phyloP scores from a whole-genome alignment of 2,888 invertebrate species.

The Drosophila neoperkinsi region DNA sequence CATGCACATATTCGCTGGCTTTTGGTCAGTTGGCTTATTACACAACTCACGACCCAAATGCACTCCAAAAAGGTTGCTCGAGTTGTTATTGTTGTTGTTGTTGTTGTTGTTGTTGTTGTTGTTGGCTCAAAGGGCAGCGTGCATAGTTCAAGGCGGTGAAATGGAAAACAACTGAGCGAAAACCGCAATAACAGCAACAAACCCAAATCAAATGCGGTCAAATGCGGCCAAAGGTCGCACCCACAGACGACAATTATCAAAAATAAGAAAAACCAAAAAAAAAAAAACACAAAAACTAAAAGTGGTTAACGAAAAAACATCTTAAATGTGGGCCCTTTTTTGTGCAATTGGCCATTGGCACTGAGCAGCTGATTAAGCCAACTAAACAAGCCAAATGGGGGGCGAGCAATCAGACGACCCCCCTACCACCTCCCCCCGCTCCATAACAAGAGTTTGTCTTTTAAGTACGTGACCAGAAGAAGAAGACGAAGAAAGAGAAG shows the following conservation, averaged over 20 bases:
- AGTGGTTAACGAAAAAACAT: constrained; percentile 13
- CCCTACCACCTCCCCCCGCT: neutral
- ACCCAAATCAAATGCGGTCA: constrained; percentile 12
- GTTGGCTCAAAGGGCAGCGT: constrained; percentile 48
- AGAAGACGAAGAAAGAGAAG: neutral
- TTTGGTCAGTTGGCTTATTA: constrained; percentile 42
- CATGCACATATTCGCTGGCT: neutral
- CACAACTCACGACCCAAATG: constrained; percentile 36
- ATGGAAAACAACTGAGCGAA: constrained; percentile 39
- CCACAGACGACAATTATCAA: constrained; percentile 16
- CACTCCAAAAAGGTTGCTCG: constrained; percentile 15
- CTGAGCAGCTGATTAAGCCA: constrained; percentile 27
- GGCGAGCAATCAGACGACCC: constrained; percentile 5
- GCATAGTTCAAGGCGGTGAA: constrained; percentile 63
- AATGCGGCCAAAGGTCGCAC: constrained; percentile 54
- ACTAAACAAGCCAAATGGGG: constrained; percentile 21
- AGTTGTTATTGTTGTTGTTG: neutral
- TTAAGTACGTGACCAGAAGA: constrained; percentile 25
- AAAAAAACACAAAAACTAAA: neutral
- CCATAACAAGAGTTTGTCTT: constrained; percentile 1
- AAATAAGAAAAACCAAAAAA: neutral
- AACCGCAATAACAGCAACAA: neutral
- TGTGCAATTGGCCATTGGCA: constrained; percentile 24
- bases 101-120: neutral
- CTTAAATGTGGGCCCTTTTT: constrained; percentile 20